These are phyloP conservation scores for Trachelus tabidus DNA, from an alignment of 2,888 invertebrate genomes.

Conservation along the genomic window DNA sequence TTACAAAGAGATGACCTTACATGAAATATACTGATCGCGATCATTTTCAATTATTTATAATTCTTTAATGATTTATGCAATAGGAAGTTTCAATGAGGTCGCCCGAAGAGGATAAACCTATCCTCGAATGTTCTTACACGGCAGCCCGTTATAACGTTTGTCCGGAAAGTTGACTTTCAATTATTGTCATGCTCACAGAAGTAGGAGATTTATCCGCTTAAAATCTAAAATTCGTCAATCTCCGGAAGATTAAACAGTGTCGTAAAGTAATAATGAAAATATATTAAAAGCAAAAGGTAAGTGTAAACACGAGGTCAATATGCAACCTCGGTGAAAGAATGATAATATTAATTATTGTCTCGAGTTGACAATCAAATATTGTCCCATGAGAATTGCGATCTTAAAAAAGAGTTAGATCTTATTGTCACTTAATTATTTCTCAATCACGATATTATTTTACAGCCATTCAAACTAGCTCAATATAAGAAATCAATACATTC, in stretches of 20 bases:
- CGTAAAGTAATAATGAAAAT: background rate
- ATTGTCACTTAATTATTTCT: constrained; percentile 22
- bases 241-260: background rate
- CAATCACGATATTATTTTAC: background rate
- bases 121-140: constrained; percentile 27
- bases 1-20: background rate
- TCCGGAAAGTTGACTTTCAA: constrained; percentile 38
- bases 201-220: constrained; percentile 55
- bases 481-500: background rate
- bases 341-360: constrained; percentile 19
- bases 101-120: background rate
- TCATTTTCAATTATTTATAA: background rate
- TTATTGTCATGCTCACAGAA: constrained; percentile 59
- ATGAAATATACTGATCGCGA: background rate
- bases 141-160: constrained; percentile 30
- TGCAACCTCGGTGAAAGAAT: background rate
- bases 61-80: background rate
- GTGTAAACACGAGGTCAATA: background rate
- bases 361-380: constrained; percentile 27
- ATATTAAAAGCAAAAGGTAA: background rate
- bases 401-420: constrained; percentile 25
- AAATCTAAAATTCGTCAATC: constrained; percentile 23
- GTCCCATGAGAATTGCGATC: constrained; percentile 21
- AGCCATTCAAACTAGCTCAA: background rate
- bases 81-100: background rate